Percentiles rank a stretch among this genome's conserved stretches.
Evolutionary conservation across 2,888 invertebrate genomes (phyloP).

Genomic region (Drosophila nigricruria): DNA sequence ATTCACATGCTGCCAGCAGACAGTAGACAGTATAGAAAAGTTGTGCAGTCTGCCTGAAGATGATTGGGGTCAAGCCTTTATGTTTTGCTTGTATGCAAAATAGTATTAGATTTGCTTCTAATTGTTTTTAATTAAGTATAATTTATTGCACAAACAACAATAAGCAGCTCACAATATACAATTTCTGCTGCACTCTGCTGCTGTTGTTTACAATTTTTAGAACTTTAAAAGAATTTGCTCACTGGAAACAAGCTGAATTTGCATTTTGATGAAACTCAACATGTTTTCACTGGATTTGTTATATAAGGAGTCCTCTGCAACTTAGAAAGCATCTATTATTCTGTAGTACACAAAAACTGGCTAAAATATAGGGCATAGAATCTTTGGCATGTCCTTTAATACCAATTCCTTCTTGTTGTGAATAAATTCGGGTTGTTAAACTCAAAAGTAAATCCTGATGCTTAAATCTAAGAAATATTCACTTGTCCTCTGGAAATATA

Average conservation of each 20-base stretch:
- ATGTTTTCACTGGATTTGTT: slow-evolving; percentile 41
- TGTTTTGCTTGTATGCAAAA: slow-evolving; percentile 47
- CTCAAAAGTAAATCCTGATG: not conserved
- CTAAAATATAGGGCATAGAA: not conserved
- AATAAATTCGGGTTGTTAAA: not conserved
- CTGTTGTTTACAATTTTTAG: slow-evolving; percentile 16
- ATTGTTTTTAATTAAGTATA: slow-evolving; percentile 83
- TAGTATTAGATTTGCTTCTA: slow-evolving; percentile 78
- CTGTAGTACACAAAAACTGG: not conserved
- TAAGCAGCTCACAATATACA: slow-evolving; percentile 55
- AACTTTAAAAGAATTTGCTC: slow-evolving; percentile 19
- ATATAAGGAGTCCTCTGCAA: too few species aligned
- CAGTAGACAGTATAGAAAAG: slow-evolving; percentile 12
- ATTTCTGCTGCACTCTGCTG: slow-evolving; percentile 11
- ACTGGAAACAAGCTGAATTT: slow-evolving; percentile 45
- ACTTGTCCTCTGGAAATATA: too few species aligned
- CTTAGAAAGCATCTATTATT: not conserved
- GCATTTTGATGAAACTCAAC: slow-evolving; percentile 62
- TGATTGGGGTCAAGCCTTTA: slow-evolving; percentile 26
- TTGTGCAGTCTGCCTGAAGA: slow-evolving; percentile 1
- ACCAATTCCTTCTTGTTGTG: not conserved
- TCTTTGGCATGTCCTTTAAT: not conserved
- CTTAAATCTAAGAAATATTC: not conserved
- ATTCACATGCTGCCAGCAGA: slow-evolving; percentile 38
- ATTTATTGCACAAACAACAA: slow-evolving; percentile 77